Conservation (phyloP, 2,797 vertebrate genomes). For the Vultur gryphus region DNA sequence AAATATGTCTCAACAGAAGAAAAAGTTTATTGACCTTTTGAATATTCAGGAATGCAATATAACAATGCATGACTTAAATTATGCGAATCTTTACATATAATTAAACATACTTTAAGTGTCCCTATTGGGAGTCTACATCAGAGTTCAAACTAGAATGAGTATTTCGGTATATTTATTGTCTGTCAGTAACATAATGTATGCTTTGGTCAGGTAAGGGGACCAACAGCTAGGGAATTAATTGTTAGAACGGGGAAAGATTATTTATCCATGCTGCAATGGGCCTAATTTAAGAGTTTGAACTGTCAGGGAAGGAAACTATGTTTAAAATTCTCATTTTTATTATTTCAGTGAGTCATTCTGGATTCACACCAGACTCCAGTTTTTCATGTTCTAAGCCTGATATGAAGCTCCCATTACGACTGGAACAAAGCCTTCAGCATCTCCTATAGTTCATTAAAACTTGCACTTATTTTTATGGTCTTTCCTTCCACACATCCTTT, state of each 20-base stretch:
- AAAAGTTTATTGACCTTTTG: not conserved
- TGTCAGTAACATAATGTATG: not conserved
- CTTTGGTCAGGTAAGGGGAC: not conserved
- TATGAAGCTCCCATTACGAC: not conserved
- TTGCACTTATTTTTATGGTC: not conserved
- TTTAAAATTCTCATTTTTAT: not conserved
- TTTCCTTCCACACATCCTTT: not conserved
- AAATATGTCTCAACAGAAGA: not conserved
- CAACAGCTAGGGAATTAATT: not conserved
- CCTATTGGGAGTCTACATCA: not conserved
- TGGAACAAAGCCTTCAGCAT: not conserved
- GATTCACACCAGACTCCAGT: not conserved
- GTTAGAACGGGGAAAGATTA: not conserved
- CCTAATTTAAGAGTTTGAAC: not conserved
- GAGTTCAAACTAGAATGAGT: not conserved
- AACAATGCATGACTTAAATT: not conserved
- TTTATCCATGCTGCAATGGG: not conserved
- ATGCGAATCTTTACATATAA: not conserved
- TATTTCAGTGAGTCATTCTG: not conserved
- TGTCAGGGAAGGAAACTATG: not conserved
- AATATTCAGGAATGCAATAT: not conserved
- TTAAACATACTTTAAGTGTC: not conserved
- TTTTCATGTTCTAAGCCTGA: not conserved
- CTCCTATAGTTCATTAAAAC: not conserved
- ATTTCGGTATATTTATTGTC: not conserved